Evolutionary conservation across 1,140 invertebrate species (phyloP).

Genomic region (Littorina saxatilis): DNA sequence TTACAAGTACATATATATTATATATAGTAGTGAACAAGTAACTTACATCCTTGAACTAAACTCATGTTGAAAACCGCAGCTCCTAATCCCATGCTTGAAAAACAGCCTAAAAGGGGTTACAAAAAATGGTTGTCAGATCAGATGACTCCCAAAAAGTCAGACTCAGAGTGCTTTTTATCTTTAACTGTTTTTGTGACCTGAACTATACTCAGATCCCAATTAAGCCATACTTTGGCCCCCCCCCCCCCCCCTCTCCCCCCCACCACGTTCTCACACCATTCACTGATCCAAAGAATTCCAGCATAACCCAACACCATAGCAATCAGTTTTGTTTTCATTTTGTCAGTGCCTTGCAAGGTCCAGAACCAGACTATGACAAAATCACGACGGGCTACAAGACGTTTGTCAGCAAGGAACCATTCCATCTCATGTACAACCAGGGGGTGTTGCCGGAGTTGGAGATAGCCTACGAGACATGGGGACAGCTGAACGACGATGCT

Average conservation of each 20-base stretch:
- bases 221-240: background rate
- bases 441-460: slow-evolving; percentile 69
- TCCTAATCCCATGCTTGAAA: no score
- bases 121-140: no score
- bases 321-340: slow-evolving; percentile 24
- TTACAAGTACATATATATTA: no score
- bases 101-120: no score
- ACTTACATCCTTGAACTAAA: no score
- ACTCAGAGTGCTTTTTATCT: background rate
- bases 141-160: no score
- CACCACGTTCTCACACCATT: background rate
- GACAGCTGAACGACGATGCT: slow-evolving; percentile 71
- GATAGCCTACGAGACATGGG: slow-evolving; percentile 76
- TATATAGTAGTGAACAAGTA: no score
- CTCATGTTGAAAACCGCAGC: no score
- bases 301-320: slow-evolving; percentile 12
- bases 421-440: slow-evolving; percentile 67
- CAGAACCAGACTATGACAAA: slow-evolving; percentile 74
- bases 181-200: background rate
- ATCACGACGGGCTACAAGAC: slow-evolving; percentile 69
- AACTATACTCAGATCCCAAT: background rate
- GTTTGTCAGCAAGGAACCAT: slow-evolving; percentile 62
- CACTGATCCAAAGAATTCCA: background rate
- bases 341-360: slow-evolving; percentile 65
- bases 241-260: background rate